A percentile compares a stretch with the other conserved stretches of the same genome.
Conservation (phyloP, 2,113 vertebrate genomes). For the Amphiprion percula region DNA sequence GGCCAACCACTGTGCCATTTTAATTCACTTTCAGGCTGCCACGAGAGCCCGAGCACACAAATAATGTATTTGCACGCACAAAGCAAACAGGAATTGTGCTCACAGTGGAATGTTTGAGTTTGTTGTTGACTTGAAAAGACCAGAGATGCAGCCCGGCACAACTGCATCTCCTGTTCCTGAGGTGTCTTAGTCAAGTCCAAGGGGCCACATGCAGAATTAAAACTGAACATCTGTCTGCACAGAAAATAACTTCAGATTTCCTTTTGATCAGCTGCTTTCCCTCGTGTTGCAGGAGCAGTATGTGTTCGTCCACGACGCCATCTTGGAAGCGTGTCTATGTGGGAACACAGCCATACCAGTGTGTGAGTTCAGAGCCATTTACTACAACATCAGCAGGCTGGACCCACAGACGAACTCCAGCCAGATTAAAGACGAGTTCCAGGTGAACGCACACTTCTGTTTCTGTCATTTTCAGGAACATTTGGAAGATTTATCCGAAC, state of each 20-base stretch:
- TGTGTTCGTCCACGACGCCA: constrained; percentile 98
- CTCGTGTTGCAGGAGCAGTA: constrained; percentile 91
- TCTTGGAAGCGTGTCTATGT: constrained; percentile 96
- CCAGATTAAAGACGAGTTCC: constrained; percentile 99
- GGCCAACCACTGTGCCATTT: constrained; percentile 21
- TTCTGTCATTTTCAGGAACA: background rate
- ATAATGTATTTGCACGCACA: constrained; percentile 9
- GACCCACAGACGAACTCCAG: constrained; percentile 99
- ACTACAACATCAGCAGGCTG: constrained; percentile 97
- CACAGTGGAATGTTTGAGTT: constrained; percentile 15
- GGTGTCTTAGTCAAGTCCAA: background rate
- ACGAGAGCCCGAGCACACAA: background rate
- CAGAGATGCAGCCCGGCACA: background rate
- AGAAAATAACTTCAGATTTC: too few relatives aligned
- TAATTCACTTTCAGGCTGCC: constrained; percentile 32
- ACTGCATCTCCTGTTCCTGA: background rate
- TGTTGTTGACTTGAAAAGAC: constrained; percentile 8
- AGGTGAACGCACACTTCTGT: constrained; percentile 83
- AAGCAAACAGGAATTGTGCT: constrained; percentile 3
- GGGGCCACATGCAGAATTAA: background rate
- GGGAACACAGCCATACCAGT: constrained; percentile 98
- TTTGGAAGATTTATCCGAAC: background rate
- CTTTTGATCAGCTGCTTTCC: background rate
- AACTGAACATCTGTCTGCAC: background rate
- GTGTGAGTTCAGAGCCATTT: constrained; percentile 97